Evolutionary conservation across 2,797 vertebrate species (phyloP).

Genomic region (Hephaestus fuliginosus): DNA sequence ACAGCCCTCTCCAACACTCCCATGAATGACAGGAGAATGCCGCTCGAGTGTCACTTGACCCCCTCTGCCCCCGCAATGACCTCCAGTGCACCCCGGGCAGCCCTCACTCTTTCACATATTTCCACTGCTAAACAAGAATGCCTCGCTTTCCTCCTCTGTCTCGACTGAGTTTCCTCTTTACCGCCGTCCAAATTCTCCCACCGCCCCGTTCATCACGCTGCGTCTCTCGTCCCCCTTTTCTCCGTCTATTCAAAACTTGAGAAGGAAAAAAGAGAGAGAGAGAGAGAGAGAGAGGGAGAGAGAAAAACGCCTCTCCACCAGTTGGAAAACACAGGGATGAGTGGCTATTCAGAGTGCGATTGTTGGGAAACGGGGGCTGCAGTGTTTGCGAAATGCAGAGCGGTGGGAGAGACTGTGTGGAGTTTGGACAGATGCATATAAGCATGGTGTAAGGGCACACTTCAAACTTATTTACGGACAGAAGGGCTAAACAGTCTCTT

Average conservation of each 20-base stretch:
- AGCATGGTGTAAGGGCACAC: slow-evolving; percentile 34
- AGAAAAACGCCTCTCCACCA: slow-evolving; percentile 55
- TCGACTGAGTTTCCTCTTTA: slow-evolving; percentile 62
- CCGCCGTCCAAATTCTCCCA: slow-evolving; percentile 56
- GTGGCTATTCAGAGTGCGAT: slow-evolving; percentile 63
- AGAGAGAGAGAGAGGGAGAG: slow-evolving; percentile 17
- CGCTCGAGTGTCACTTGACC: slow-evolving; percentile 86
- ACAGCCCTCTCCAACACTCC: slow-evolving; percentile 48
- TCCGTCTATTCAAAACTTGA: slow-evolving; percentile 72
- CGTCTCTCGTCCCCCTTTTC: slow-evolving; percentile 53
- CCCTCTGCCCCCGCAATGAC: slow-evolving; percentile 75
- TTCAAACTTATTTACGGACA: slow-evolving; percentile 50
- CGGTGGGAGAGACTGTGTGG: slow-evolving; percentile 38
- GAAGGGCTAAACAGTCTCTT: slow-evolving; percentile 28
- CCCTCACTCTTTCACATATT: slow-evolving; percentile 65
- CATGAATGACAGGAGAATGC: slow-evolving; percentile 74
- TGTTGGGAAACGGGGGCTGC: slow-evolving; percentile 42
- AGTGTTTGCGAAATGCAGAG: slow-evolving; percentile 65
- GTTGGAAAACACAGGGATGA: slow-evolving; percentile 62
- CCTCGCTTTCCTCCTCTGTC: slow-evolving; percentile 46
- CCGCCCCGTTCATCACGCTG: slow-evolving; percentile 39
- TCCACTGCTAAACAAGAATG: slow-evolving; percentile 64
- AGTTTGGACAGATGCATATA: slow-evolving; percentile 37
- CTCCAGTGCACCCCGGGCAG: slow-evolving; percentile 69
- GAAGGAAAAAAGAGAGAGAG: slow-evolving; percentile 37